Evolutionary conservation across 2,888 invertebrate genomes (phyloP).

Genomic region (Loripinus fragilis): DNA sequence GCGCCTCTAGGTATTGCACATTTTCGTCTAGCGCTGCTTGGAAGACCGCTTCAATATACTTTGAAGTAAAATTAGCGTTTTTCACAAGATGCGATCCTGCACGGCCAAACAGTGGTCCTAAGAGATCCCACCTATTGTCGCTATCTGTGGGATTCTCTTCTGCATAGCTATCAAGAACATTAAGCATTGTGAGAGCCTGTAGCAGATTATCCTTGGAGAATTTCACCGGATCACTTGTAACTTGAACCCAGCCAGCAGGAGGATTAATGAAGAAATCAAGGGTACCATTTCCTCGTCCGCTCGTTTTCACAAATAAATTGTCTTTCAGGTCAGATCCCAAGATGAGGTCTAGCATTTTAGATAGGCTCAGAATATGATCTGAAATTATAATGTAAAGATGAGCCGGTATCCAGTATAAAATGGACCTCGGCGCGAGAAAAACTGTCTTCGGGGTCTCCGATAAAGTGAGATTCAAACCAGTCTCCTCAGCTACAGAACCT

Average conservation of each 20-base stretch:
- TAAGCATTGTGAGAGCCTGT: slow-evolving; percentile 34
- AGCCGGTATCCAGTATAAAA: too few relatives aligned
- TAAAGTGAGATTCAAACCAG: too few relatives aligned
- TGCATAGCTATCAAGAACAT: slow-evolving; percentile 32
- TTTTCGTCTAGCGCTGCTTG: slow-evolving; percentile 48
- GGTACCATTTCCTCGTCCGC: slow-evolving; percentile 23
- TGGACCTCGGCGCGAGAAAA: too few relatives aligned
- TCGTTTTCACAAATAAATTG: slow-evolving; percentile 40
- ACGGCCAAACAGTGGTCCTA: slow-evolving; percentile 37
- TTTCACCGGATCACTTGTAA: slow-evolving; percentile 20
- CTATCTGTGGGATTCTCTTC: slow-evolving; percentile 40
- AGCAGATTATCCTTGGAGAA: slow-evolving; percentile 35
- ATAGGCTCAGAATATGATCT: slow-evolving; percentile 50
- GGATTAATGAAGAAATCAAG: slow-evolving; percentile 49
- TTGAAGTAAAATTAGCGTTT: slow-evolving; percentile 32
- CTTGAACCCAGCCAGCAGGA: slow-evolving; percentile 44
- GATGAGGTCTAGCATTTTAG: slow-evolving; percentile 43
- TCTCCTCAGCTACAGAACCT: too few relatives aligned
- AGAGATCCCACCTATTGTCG: slow-evolving; percentile 35
- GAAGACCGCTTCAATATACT: slow-evolving; percentile 44
- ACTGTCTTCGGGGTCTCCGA: too few relatives aligned
- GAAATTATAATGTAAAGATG: too few relatives aligned
- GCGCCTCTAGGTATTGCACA: slow-evolving; percentile 55
- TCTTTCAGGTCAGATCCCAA: slow-evolving; percentile 25
- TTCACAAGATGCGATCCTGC: slow-evolving; percentile 42